phyloP scores from a whole-genome alignment of 2,888 invertebrate genomes.

The Eristalis arbustorum region DNA sequence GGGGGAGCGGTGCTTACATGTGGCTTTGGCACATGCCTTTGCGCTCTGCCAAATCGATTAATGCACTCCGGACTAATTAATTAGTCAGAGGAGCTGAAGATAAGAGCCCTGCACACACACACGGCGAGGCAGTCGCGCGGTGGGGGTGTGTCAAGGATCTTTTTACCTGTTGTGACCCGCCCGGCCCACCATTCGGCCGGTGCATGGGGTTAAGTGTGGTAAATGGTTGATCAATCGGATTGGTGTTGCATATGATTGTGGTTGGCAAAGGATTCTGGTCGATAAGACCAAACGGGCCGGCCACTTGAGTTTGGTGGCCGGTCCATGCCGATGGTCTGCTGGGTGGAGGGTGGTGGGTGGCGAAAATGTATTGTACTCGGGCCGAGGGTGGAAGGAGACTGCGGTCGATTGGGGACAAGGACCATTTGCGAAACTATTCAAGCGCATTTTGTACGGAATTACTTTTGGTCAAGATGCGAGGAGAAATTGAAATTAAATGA shows the following conservation, averaged over 20 bases:
- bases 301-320: not conserved
- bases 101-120: slow-evolving; percentile 31
- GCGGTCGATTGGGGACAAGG: not conserved
- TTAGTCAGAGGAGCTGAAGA: slow-evolving; percentile 62
- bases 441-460: not conserved
- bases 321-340: not conserved
- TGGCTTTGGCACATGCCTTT: not conserved
- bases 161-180: slow-evolving; percentile 44
- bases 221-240: slow-evolving; percentile 55
- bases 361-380: too few relatives aligned
- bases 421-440: not conserved
- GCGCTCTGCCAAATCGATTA: slow-evolving; percentile 62
- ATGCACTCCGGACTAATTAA: slow-evolving; percentile 68
- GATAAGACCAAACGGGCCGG: slow-evolving; percentile 22
- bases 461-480: not conserved
- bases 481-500: not conserved
- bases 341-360: too few relatives aligned
- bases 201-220: slow-evolving; percentile 33
- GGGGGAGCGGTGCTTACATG: not conserved
- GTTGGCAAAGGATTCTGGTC: slow-evolving; percentile 11
- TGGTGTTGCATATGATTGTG: slow-evolving; percentile 46
- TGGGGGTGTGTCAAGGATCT: slow-evolving; percentile 34
- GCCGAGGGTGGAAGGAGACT: not conserved
- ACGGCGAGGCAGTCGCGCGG: slow-evolving; percentile 34
- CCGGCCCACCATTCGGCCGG: not conserved